A percentile compares a stretch with the other conserved stretches of the same genome.
Evolutionary conservation across 2,888 invertebrate genomes (phyloP).

Genomic region (Anorthoa munda): DNA sequence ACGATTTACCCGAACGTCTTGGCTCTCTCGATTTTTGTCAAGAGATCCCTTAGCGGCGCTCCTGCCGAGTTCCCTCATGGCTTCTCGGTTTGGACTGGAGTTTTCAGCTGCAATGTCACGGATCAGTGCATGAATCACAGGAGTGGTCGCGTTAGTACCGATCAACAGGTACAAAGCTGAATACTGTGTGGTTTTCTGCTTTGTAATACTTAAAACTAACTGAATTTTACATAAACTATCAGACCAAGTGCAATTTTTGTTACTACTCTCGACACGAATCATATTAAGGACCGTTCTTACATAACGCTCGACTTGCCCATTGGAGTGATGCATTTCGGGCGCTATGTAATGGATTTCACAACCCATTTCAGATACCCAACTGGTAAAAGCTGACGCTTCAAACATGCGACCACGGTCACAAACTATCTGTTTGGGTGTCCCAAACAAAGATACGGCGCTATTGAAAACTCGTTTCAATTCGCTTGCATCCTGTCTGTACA

Average conservation of each 20-base stretch:
- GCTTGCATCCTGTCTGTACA: constrained; percentile 41
- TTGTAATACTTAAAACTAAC: constrained; percentile 10
- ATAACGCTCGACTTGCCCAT: constrained; percentile 39
- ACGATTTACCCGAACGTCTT: too few relatives aligned
- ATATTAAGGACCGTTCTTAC: constrained; percentile 19
- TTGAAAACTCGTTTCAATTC: constrained; percentile 44
- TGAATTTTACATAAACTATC: too few relatives aligned
- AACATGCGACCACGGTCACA: constrained; percentile 49
- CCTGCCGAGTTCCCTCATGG: too few relatives aligned
- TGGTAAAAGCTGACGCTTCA: not conserved
- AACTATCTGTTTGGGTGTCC: constrained; percentile 25
- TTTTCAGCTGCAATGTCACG: too few relatives aligned
- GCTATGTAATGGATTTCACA: constrained; percentile 11
- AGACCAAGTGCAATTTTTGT: constrained; percentile 15
- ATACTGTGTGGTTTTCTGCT: constrained; percentile 13
- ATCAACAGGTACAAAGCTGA: not conserved
- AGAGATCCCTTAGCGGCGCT: too few relatives aligned
- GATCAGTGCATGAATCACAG: too few relatives aligned
- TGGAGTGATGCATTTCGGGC: constrained; percentile 41
- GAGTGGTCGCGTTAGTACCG: too few relatives aligned
- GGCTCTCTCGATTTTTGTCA: too few relatives aligned
- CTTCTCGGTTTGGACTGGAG: too few relatives aligned
- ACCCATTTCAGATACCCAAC: not conserved
- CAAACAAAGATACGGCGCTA: constrained; percentile 51
- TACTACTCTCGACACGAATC: constrained; percentile 6